phyloP scores from a whole-genome alignment of 2,797 vertebrate species.

The Pyrocephalus nanus region DNA sequence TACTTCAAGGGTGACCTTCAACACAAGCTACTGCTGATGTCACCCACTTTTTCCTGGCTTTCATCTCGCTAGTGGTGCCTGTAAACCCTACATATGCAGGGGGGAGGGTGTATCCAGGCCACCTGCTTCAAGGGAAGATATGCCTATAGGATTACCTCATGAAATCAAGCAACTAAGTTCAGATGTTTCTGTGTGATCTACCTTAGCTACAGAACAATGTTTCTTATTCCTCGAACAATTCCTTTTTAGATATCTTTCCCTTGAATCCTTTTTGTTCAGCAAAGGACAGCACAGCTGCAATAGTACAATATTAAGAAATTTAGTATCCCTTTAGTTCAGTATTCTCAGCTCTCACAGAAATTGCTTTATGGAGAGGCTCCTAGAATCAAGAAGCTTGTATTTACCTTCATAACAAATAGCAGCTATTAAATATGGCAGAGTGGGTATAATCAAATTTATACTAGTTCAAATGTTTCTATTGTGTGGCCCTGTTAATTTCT shows the following conservation, averaged over 20 bases:
- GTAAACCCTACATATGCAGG: not conserved
- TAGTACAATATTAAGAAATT: not conserved
- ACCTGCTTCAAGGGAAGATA: not conserved
- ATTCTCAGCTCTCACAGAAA: not conserved
- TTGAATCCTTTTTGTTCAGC: not conserved
- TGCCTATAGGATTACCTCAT: not conserved
- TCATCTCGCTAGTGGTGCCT: fast-evolving
- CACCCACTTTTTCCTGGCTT: not conserved
- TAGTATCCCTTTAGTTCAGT: not conserved
- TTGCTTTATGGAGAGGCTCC: not conserved
- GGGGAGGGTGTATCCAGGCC: not conserved
- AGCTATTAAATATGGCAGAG: not conserved
- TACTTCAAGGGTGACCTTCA: not conserved
- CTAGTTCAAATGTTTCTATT: not conserved
- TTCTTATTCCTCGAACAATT: not conserved
- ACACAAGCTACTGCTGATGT: not conserved
- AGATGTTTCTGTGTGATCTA: not conserved
- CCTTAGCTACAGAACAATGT: not conserved
- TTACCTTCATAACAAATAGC: not conserved
- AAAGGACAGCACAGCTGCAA: not conserved
- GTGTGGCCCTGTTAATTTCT: not conserved
- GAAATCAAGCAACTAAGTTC: not conserved
- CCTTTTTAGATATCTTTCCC: not conserved
- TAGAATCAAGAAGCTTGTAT: not conserved
- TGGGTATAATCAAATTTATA: not conserved